phyloP scores from a whole-genome alignment of 2,113 vertebrate genomes.

The Ariopsis seemanni region DNA sequence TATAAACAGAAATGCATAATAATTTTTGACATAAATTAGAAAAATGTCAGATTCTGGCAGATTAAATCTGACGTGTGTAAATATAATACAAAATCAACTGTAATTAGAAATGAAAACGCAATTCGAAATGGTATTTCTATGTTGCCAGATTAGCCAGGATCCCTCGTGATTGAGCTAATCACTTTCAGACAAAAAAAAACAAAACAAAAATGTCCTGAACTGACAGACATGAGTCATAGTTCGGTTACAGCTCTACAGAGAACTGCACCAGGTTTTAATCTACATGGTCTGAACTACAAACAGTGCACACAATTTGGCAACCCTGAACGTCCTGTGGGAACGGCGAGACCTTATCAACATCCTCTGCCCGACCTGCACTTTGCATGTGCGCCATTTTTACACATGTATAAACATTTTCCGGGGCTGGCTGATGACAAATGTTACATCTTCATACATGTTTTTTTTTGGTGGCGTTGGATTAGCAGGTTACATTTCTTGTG shows the following conservation, averaged over 20 bases:
- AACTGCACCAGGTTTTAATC: background rate
- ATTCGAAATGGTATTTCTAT: background rate
- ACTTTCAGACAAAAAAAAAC: background rate
- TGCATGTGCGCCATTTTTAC: background rate
- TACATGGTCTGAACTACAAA: background rate
- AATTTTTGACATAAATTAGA: too few species aligned
- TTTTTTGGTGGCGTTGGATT: background rate
- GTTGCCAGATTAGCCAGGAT: background rate
- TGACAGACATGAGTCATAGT: background rate
- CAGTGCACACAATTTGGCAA: background rate
- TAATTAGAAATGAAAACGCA: background rate
- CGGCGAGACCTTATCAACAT: conserved; percentile 2
- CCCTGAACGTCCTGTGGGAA: background rate
- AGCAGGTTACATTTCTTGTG: background rate
- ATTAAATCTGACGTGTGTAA: background rate
- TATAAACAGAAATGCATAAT: too few species aligned
- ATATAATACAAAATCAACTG: background rate
- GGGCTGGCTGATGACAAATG: background rate
- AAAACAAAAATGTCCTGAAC: background rate
- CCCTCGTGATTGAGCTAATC: background rate
- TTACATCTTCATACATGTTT: background rate
- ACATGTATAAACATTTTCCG: background rate
- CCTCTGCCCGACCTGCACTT: background rate
- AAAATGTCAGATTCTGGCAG: background rate
- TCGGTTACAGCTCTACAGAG: too few species aligned